Evolutionary conservation across 2,888 invertebrate genomes (phyloP), one percentile per base, ranked within the genome.

Genomic region (Hirtodrosophila cameraria): DNA sequence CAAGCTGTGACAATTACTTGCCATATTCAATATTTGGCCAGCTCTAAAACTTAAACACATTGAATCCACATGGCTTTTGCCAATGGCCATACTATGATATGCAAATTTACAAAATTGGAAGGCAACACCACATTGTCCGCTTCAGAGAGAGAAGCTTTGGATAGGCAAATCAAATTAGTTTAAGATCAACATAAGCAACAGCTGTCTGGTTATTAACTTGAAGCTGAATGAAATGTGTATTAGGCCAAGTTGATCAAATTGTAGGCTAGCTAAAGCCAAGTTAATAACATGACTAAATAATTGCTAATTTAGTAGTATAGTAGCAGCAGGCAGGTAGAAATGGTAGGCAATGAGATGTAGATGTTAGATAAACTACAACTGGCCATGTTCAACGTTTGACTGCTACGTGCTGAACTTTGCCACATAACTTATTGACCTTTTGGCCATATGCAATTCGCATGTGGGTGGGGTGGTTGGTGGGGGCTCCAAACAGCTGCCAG

Each of bases 231-330:
- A 45, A 60, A 66, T 49, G 48, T 49, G 30, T 27, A 35, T 41
- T 75, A 58, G 62, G 28, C 8, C 52, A 50, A 50, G 31, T 54
- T 63, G 57, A 59, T 61, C 58, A 67, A 61, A 59, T 52, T 67
- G 53, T 46, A 46, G 33, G 25, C 65, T 53, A 63, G 50, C 58
- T 43, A 28, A 36, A 54, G 64, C 23, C 54, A 41, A 77, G 54
- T 62, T 75, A 61, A 72, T 64, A 67, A 67, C 58, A 46, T 59
- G 68, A 81, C 67, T 75, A 79, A 79, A 84, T 79, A 84, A 79
- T 84, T 66, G 83, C 69, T 59, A 67, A 78, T 79, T 75, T 80
- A 80, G 23, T 23, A 23, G 23, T 0, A 23, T 2, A 8, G 7
- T 23, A 23, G 8, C 5, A 23, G 6, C 6, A 6, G 8, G 23